phyloP scores from a whole-genome alignment of 2,113 vertebrate species.

The Tiliqua scincoides region DNA sequence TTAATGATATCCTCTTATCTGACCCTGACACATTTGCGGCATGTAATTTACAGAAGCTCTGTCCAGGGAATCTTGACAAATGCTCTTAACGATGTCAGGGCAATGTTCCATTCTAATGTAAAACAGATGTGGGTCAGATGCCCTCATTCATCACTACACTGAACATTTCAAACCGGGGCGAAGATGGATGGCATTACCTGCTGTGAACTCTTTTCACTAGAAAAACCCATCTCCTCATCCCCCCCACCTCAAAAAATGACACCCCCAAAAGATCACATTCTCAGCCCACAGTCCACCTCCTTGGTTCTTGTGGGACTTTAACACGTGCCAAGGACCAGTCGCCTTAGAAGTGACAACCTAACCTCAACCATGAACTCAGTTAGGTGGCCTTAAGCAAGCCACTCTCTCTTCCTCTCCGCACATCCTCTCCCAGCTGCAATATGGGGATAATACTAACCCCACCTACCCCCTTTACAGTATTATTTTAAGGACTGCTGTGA shows the following conservation, averaged over 20 bases:
- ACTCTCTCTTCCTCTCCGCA: not conserved
- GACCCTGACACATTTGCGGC: conserved; percentile 89
- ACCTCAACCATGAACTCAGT: not conserved
- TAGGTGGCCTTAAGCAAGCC: not conserved
- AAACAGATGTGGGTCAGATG: conserved; percentile 91
- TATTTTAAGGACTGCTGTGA: not conserved
- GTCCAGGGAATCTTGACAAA: conserved; percentile 89
- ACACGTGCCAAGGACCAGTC: not conserved
- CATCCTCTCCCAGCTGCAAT: not conserved
- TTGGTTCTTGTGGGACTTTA: not conserved
- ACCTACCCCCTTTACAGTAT: not conserved
- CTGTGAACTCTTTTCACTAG: conserved; percentile 70
- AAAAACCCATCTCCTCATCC: not conserved
- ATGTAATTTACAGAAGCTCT: conserved; percentile 91
- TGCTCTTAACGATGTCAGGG: conserved; percentile 85
- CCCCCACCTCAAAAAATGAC: not conserved
- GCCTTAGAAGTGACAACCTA: not conserved
- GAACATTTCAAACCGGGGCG: conserved; percentile 69
- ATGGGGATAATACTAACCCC: not conserved
- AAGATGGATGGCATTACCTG: conserved; percentile 81
- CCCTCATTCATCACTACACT: conserved; percentile 81
- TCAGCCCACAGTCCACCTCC: not conserved
- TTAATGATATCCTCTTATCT: conserved; percentile 88
- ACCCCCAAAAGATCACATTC: not conserved
- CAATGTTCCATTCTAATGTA: conserved; percentile 90